Conservation (phyloP, 2,113 vertebrate species). For the Perca schrenkii region DNA sequence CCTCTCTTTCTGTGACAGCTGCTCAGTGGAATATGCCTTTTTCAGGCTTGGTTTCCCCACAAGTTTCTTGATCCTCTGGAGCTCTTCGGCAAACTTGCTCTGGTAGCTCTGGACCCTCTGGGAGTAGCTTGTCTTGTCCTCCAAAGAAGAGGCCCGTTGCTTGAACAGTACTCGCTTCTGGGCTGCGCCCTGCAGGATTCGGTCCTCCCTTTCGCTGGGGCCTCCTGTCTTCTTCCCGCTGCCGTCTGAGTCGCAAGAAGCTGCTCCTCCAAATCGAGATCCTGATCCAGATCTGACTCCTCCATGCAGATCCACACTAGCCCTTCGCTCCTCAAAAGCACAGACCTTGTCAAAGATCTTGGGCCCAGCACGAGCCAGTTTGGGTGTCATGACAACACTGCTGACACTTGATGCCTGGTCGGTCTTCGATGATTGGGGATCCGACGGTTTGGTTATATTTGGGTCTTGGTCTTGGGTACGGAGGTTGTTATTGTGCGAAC, state of each 20-base stretch:
- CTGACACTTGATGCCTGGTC: slow-evolving; percentile 18
- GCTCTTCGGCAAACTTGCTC: slow-evolving; percentile 91
- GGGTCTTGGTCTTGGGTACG: slow-evolving; percentile 35
- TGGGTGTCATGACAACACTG: slow-evolving; percentile 82
- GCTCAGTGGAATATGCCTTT: slow-evolving; percentile 84
- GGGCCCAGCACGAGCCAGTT: slow-evolving; percentile 86
- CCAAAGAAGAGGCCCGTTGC: slow-evolving; percentile 92
- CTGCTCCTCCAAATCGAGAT: slow-evolving; percentile 80
- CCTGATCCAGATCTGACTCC: slow-evolving; percentile 77
- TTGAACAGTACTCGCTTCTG: slow-evolving; percentile 88
- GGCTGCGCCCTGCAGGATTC: slow-evolving; percentile 66
- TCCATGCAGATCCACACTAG: slow-evolving; percentile 84
- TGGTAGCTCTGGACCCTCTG: slow-evolving; percentile 88
- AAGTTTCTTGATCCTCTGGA: slow-evolving; percentile 91
- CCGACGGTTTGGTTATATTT: slow-evolving; percentile 37
- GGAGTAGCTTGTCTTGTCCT: slow-evolving; percentile 88
- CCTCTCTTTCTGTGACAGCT: slow-evolving; percentile 76
- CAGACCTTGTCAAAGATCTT: slow-evolving; percentile 91
- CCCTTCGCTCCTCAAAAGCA: slow-evolving; percentile 89
- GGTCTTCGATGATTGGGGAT: slow-evolving; percentile 18
- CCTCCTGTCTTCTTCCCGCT: slow-evolving; percentile 62
- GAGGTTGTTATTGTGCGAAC: slow-evolving; percentile 47
- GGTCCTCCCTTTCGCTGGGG: slow-evolving; percentile 59
- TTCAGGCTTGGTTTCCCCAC: slow-evolving; percentile 80
- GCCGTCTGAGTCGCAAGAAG: slow-evolving; percentile 85